Conservation (phyloP, 2,113 vertebrate genomes). For the Corvus cornix region DNA sequence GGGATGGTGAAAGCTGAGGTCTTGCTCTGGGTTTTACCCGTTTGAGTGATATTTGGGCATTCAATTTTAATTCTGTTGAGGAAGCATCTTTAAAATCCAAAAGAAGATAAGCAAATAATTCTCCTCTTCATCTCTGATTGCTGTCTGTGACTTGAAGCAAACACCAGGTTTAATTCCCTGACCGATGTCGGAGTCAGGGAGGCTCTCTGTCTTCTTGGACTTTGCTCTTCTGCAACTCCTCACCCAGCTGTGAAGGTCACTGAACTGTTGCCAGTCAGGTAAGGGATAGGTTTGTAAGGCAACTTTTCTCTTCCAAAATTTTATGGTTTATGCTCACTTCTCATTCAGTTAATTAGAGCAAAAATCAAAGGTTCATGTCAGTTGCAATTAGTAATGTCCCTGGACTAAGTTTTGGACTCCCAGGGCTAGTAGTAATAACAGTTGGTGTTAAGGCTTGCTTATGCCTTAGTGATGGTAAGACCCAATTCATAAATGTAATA, state of each 20-base stretch:
- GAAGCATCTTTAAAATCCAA: background rate
- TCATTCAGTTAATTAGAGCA: background rate
- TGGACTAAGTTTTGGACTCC: background rate
- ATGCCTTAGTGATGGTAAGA: background rate
- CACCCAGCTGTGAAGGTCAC: background rate
- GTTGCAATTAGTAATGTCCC: background rate
- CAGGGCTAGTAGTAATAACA: background rate
- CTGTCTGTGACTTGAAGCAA: background rate
- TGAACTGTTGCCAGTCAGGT: background rate
- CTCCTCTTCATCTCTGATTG: background rate
- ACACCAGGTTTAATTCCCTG: background rate
- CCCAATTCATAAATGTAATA: background rate
- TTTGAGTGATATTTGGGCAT: background rate
- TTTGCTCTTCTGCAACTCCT: background rate
- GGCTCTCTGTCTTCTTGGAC: background rate
- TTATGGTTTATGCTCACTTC: background rate
- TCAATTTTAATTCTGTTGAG: background rate
- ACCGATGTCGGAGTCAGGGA: background rate
- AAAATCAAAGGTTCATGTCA: background rate
- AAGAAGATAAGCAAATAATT: background rate
- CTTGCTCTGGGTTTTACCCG: background rate
- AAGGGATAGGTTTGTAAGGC: background rate
- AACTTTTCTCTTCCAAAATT: background rate
- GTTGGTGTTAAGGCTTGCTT: background rate
- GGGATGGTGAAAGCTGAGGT: background rate